phyloP scores from a whole-genome alignment of 2,113 vertebrate species.

The Platysternon megacephalum region DNA sequence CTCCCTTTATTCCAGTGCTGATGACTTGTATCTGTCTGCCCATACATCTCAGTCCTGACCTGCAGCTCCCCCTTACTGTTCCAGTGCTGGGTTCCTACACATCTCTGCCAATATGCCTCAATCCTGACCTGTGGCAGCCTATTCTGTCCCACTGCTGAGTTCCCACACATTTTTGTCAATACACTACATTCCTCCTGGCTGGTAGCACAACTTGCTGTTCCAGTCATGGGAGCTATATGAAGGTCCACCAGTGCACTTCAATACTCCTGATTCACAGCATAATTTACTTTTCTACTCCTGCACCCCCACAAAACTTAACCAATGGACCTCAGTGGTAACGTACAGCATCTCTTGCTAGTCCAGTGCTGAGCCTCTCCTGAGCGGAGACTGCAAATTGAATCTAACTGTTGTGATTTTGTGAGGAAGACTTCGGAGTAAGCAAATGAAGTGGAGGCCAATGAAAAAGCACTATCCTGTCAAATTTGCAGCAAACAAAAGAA shows the following conservation, averaged over 20 bases:
- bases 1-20: neutral
- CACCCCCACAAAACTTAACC: neutral
- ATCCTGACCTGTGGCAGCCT: neutral
- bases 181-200: neutral
- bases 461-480: neutral
- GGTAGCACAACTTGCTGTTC: neutral
- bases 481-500: constrained; percentile 1
- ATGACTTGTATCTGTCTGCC: neutral
- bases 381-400: neutral
- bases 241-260: neutral
- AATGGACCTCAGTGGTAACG: neutral
- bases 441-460: neutral
- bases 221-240: neutral
- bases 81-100: neutral
- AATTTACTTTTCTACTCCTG: neutral
- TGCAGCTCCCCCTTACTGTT: neutral
- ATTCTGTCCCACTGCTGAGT: neutral
- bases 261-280: neutral
- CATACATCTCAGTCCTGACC: neutral
- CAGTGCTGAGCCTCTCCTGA: neutral
- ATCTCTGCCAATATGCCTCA: neutral
- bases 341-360: neutral
- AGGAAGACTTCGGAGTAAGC: neutral
- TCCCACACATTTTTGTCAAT: neutral
- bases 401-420: neutral